These are phyloP conservation scores for Ochropacha duplaris DNA, from an alignment of 2,888 invertebrate species.

Conservation along the genomic window DNA sequence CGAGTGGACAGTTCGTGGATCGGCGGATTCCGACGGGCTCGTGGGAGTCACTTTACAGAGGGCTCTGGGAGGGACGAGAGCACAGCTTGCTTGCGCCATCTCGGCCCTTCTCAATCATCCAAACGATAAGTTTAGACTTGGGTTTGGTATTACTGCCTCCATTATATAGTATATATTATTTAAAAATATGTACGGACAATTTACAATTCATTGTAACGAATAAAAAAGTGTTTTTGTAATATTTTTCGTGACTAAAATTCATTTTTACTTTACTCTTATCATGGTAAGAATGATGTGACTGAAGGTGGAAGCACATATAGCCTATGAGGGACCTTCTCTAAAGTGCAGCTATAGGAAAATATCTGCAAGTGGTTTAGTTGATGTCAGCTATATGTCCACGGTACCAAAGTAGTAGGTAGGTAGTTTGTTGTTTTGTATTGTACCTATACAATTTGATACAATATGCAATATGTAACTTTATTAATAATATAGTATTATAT, in stretches of 20 bases:
- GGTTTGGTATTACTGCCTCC: slow-evolving; percentile 69
- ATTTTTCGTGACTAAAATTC: not conserved
- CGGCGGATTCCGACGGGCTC: slow-evolving; percentile 72
- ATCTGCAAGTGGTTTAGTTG: no score
- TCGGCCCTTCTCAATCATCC: slow-evolving; percentile 76
- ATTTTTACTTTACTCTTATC: not conserved
- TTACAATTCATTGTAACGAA: not conserved
- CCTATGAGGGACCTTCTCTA: not conserved
- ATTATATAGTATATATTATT: slow-evolving; percentile 41
- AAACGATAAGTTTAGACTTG: slow-evolving; percentile 76
- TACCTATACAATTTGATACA: not conserved
- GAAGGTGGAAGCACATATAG: no score
- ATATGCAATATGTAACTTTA: slow-evolving; percentile 9
- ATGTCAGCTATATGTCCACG: no score
- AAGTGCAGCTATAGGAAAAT: not conserved
- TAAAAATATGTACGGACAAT: not conserved
- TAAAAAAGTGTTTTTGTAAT: not conserved
- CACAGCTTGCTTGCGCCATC: slow-evolving; percentile 65
- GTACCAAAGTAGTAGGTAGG: no score
- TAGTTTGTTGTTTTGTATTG: not conserved
- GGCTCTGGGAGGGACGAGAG: slow-evolving; percentile 61
- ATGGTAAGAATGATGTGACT: not conserved
- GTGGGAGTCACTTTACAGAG: slow-evolving; percentile 72
- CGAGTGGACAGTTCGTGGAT: slow-evolving; percentile 69
- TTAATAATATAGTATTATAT: slow-evolving; percentile 14